These are phyloP conservation scores for Liparis tanakae DNA, from an alignment of 2,797 vertebrate species.

Conservation along the genomic window DNA sequence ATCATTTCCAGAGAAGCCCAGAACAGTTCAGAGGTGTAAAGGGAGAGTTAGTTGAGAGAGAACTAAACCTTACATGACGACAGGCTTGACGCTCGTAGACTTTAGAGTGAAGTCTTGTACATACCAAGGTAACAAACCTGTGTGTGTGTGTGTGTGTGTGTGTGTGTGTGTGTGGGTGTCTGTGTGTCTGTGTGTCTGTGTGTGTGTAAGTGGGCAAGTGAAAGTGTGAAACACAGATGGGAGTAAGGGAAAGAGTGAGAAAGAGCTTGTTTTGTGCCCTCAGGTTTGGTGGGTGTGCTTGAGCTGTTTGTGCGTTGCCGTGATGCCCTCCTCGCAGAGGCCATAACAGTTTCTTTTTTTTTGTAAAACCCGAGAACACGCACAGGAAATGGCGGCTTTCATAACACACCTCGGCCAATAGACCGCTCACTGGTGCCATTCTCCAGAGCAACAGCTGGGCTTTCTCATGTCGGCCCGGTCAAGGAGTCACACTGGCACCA, in stretches of 20 bases:
- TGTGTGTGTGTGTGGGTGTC: neutral
- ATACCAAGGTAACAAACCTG: slow-evolving; percentile 66
- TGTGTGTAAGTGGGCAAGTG: slow-evolving; percentile 51
- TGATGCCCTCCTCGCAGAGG: slow-evolving; percentile 72
- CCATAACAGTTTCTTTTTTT: slow-evolving; percentile 56
- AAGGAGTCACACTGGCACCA: slow-evolving; percentile 69
- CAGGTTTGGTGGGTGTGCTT: slow-evolving; percentile 54
- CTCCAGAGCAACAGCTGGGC: slow-evolving; percentile 58
- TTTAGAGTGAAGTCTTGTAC: slow-evolving; percentile 68
- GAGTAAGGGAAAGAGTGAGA: slow-evolving; percentile 70
- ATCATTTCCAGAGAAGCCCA: slow-evolving; percentile 68
- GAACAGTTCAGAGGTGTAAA: slow-evolving; percentile 68
- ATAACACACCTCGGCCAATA: slow-evolving; percentile 59
- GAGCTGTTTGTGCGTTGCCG: slow-evolving; percentile 73
- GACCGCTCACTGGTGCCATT: slow-evolving; percentile 57
- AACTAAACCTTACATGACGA: slow-evolving; percentile 57
- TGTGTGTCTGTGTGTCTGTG: neutral
- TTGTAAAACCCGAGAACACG: slow-evolving; percentile 56
- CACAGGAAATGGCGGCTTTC: slow-evolving; percentile 73
- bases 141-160: slow-evolving; percentile 35
- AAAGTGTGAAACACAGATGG: slow-evolving; percentile 60
- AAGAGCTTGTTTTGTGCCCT: slow-evolving; percentile 56
- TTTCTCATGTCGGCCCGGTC: slow-evolving; percentile 66
- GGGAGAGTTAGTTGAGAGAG: slow-evolving; percentile 57
- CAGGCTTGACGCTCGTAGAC: slow-evolving; percentile 53